Base-by-base conservation (phyloP, 2,888 invertebrate species). In the Macaria notata region DNA sequence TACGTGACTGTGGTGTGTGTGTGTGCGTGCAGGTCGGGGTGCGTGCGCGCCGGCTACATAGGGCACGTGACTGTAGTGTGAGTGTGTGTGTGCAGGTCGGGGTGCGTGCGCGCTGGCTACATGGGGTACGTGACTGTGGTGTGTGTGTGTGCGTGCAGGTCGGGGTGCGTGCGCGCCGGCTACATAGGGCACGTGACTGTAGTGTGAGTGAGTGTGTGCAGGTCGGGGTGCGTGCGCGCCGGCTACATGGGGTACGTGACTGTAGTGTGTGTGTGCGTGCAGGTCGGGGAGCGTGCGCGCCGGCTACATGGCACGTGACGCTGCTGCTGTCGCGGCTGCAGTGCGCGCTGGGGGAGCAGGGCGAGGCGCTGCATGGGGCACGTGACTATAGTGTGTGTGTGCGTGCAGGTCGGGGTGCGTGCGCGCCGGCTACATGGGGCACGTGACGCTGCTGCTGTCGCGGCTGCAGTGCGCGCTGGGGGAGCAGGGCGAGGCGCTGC, bases 241-340 rank as follows among this genome's bases (percentile, higher is more conserved):
- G 94, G 93, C 7, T 93, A 93, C 81, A 93, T 94, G 94, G 94
- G 94, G 4, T 94, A 94, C 84, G 83, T 94, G 72, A 86, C 61
- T 51, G 78, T 68, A 66, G 68, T 70, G 19, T 63, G 60, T 59
- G 63, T 19, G 33, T 36, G 33, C 7, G 5, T 7, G 33, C 33
- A 63, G 70, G 47, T 41, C 41, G 49, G 44, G 53, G 36, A 8
- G 39, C 2, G 73, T 81, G 38, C 81, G 93, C 64, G 78, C 84
- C 65, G 94, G 93, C 7, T 93, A 93, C 81, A 93, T 94, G n/a
- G 4, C 94, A 94, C 84, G 83, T 94, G 72, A 86, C 92, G 29
- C 83, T 86, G 71, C 84, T 93, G 62, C 71, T 76, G 70, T 53
- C 44, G 65, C 63, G 59, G 69, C 61, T 51, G 78, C 68, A 65